Conservation (phyloP, 2,797 vertebrate genomes). For the Glyptemys insculpta region DNA sequence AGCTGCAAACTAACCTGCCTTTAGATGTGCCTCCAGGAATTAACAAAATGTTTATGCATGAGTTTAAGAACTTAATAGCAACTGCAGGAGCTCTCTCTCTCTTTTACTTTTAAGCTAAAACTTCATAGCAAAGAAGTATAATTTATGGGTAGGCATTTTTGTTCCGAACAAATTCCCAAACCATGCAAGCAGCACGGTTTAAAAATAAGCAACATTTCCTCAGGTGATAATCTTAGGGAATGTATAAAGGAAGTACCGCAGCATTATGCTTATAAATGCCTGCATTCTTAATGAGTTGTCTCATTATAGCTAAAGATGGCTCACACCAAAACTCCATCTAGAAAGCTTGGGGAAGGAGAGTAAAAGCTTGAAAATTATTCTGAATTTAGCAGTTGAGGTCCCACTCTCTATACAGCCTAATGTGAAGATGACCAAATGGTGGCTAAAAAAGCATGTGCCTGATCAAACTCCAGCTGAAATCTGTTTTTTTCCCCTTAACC, state of each 20-base stretch:
- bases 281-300: background rate
- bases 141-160: background rate
- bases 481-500: too few species aligned
- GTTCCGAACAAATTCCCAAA: background rate
- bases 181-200: background rate
- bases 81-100: background rate
- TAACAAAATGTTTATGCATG: slow-evolving; percentile 27
- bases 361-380: background rate
- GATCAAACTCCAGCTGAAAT: fast-evolving
- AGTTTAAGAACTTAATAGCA: slow-evolving; percentile 16
- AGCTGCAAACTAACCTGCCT: slow-evolving; percentile 13
- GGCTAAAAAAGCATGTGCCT: background rate
- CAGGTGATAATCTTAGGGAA: background rate
- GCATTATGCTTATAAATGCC: background rate
- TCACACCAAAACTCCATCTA: background rate
- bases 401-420: background rate
- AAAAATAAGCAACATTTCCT: background rate
- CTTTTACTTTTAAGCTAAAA: slow-evolving; percentile 35
- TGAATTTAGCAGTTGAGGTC: background rate
- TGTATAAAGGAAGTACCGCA: background rate
- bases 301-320: background rate
- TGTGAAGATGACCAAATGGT: background rate
- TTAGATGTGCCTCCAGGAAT: background rate
- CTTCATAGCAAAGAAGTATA: background rate
- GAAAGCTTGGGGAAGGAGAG: background rate